A percentile compares a stretch with the other conserved stretches of the same genome.
Evolutionary conservation across 2,888 invertebrate genomes (phyloP).

Genomic region (Watsonalla binaria): DNA sequence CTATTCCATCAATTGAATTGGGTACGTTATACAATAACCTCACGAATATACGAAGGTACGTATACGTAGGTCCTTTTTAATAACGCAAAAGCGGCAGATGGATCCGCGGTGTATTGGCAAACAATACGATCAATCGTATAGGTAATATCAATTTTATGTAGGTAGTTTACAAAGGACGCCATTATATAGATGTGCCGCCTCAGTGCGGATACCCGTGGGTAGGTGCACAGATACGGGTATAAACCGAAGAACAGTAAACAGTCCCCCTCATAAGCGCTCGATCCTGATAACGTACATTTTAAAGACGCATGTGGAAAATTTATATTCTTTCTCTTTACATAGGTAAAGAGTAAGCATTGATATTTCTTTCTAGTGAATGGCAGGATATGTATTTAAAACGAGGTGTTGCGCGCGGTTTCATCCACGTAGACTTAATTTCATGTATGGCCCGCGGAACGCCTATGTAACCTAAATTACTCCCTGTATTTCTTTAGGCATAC

Average conservation of each 20-base stretch:
- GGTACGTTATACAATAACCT: not conserved
- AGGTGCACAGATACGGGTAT: slow-evolving; percentile 8
- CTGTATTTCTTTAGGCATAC: too few relatives aligned
- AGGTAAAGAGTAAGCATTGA: too few relatives aligned
- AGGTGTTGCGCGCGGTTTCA: too few relatives aligned
- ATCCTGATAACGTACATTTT: slow-evolving; percentile 41
- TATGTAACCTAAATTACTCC: too few relatives aligned
- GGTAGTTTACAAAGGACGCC: not conserved
- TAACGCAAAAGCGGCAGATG: not conserved
- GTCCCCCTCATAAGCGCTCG: slow-evolving; percentile 39
- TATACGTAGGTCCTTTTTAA: not conserved
- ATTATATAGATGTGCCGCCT: slow-evolving; percentile 26
- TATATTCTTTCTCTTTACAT: slow-evolving; percentile 11
- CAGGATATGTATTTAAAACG: too few relatives aligned
- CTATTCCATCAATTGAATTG: not conserved
- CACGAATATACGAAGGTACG: not conserved
- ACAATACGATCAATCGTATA: slow-evolving; percentile 17
- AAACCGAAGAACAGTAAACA: slow-evolving; percentile 36
- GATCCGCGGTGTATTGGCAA: slow-evolving; percentile 9
- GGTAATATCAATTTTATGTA: not conserved
- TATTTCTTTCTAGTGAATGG: too few relatives aligned
- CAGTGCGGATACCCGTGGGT: slow-evolving; percentile 5
- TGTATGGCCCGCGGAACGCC: too few relatives aligned
- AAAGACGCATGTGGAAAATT: slow-evolving; percentile 42
- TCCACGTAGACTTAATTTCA: too few relatives aligned